These are phyloP conservation scores for Orientallactaga bullata DNA, from an alignment of 2,113 vertebrate species.

Conservation along the genomic window DNA sequence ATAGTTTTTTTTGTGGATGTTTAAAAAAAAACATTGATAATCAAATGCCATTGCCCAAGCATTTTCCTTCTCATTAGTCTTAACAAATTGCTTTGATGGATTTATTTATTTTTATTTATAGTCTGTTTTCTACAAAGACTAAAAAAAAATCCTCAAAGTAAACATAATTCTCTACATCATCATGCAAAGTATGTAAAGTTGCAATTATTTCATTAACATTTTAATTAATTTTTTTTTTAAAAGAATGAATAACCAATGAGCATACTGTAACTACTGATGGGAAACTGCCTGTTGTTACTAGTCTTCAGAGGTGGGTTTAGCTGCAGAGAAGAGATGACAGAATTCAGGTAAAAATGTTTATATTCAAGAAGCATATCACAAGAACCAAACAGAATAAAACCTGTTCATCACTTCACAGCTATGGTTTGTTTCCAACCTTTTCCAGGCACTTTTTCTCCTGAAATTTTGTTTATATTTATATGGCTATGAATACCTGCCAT, in stretches of 20 bases:
- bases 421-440: neutral
- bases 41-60: neutral
- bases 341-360: neutral
- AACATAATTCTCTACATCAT: slow-evolving; percentile 66
- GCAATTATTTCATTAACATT: slow-evolving; percentile 75
- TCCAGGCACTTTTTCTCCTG: neutral
- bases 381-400: neutral
- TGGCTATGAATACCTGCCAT: neutral
- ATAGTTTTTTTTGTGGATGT: neutral
- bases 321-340: neutral
- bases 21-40: neutral
- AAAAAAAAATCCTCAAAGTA: slow-evolving; percentile 47
- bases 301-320: neutral
- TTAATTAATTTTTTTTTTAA: slow-evolving; percentile 77
- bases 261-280: slow-evolving; percentile 54
- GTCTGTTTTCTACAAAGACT: slow-evolving; percentile 59
- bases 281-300: slow-evolving; percentile 24
- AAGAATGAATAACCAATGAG: slow-evolving; percentile 67
- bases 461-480: neutral
- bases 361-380: slow-evolving; percentile 15
- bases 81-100: slow-evolving; percentile 39
- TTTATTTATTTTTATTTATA: slow-evolving; percentile 67
- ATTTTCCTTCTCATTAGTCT: slow-evolving; percentile 36
- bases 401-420: neutral
- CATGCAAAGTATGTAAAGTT: slow-evolving; percentile 42